Conservation (phyloP, 1,140 invertebrate species). For the Chlorops oryzae region DNA sequence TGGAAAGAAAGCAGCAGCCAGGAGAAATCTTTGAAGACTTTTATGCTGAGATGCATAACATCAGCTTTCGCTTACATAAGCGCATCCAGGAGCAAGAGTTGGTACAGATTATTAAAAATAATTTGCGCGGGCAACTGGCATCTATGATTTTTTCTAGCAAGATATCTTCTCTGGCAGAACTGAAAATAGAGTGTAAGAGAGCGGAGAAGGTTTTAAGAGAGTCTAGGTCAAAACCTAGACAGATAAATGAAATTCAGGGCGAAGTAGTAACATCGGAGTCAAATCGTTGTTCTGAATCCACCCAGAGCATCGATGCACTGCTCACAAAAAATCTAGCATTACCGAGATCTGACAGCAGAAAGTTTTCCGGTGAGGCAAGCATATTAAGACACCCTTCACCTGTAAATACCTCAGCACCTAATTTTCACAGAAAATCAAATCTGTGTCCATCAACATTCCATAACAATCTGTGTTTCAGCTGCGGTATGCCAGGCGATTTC, state of each 20-base stretch:
- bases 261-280: too few species aligned
- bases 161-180: background rate
- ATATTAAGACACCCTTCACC: too few species aligned
- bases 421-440: too few species aligned
- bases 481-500: constrained; percentile 3
- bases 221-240: too few species aligned
- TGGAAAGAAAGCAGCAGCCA: background rate
- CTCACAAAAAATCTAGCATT: too few species aligned
- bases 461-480: background rate
- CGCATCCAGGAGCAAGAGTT: background rate
- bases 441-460: constrained; percentile 1
- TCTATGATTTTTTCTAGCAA: background rate
- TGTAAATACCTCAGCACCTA: too few species aligned
- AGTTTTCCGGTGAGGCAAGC: too few species aligned
- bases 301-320: too few species aligned
- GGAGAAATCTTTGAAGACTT: background rate
- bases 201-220: constrained; percentile 2
- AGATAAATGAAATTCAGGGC: too few species aligned
- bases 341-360: too few species aligned
- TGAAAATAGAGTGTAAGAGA: background rate
- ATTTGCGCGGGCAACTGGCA: background rate
- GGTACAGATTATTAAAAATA: background rate
- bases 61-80: background rate
- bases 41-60: background rate
- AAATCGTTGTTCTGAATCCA: too few species aligned